Percentiles rank a stretch among this genome's conserved stretches.
phyloP scores from a whole-genome alignment of 2,113 vertebrate genomes.

The Mormyrus lacerda region DNA sequence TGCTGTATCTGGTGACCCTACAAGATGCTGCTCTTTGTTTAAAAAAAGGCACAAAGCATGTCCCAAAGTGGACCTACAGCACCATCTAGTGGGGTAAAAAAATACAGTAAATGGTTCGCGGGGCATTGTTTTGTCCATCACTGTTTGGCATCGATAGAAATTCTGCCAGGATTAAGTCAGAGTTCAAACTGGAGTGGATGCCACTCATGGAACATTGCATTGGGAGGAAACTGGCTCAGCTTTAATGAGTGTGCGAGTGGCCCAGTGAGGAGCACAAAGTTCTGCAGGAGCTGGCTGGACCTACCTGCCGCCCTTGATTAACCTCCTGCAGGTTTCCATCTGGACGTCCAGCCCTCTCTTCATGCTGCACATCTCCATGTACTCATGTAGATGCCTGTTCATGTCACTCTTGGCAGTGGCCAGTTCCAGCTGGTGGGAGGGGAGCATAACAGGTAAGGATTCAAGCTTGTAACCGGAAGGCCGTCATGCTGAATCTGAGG shows the following conservation, averaged over 20 bases:
- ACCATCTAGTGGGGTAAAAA: neutral
- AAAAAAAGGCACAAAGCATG: neutral
- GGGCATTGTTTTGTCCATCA: neutral
- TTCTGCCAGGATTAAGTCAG: neutral
- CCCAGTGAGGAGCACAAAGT: neutral
- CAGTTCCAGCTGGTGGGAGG: slow-evolving; percentile 68
- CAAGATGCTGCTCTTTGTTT: neutral
- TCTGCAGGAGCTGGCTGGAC: neutral
- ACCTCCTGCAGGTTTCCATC: slow-evolving; percentile 74
- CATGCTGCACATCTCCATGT: slow-evolving; percentile 96
- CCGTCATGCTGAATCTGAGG: too few species aligned
- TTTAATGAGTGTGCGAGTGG: neutral
- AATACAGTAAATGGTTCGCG: neutral
- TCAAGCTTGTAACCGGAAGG: neutral
- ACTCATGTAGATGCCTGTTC: slow-evolving; percentile 85
- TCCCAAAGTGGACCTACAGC: neutral
- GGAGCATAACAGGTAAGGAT: neutral
- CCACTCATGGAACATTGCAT: neutral
- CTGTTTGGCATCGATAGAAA: neutral
- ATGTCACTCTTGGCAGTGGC: slow-evolving; percentile 89
- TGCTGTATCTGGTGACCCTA: neutral
- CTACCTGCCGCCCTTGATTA: slow-evolving; percentile 88
- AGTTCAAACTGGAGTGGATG: neutral
- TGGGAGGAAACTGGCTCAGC: neutral
- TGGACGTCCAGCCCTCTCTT: slow-evolving; percentile 86